Conservation (phyloP, 1,140 invertebrate species). For the Calosoma granatense region DNA sequence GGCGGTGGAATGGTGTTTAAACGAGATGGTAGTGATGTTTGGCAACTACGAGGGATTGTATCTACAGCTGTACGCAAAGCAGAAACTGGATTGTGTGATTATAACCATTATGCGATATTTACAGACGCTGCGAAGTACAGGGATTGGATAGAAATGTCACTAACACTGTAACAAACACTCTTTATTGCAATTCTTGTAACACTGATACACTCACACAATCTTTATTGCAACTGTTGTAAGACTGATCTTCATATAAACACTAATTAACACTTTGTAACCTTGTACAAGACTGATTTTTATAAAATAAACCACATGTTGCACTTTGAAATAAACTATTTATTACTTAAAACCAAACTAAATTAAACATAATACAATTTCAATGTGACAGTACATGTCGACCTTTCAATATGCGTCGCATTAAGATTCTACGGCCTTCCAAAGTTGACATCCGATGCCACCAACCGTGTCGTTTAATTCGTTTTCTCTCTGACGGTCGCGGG, state of each 20-base stretch:
- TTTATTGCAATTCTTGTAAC: too few species aligned
- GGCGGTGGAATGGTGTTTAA: conserved; percentile 45
- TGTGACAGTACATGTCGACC: conserved; percentile 58
- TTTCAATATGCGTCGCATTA: conserved; percentile 67
- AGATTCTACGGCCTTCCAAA: conserved; percentile 47
- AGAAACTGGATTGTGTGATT: conserved; percentile 33
- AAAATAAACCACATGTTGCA: too few species aligned
- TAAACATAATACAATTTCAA: too few species aligned
- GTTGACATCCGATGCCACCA: conserved; percentile 59
- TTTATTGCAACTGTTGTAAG: not conserved
- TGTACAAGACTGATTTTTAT: too few species aligned
- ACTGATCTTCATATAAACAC: not conserved
- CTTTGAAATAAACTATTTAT: too few species aligned
- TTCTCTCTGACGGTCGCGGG: conserved; percentile 59
- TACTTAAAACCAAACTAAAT: too few species aligned
- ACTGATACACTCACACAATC: not conserved
- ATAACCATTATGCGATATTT: conserved; percentile 38
- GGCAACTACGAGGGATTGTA: conserved; percentile 40
- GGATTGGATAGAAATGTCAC: conserved; percentile 32
- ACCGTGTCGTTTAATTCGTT: conserved; percentile 56
- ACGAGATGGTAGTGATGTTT: conserved; percentile 29
- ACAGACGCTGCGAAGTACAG: conserved; percentile 41
- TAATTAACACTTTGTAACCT: not conserved
- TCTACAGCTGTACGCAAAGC: conserved; percentile 35
- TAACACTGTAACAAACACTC: not conserved